Conservation (phyloP, 2,888 invertebrate genomes). For the Mythimna lalbum region DNA sequence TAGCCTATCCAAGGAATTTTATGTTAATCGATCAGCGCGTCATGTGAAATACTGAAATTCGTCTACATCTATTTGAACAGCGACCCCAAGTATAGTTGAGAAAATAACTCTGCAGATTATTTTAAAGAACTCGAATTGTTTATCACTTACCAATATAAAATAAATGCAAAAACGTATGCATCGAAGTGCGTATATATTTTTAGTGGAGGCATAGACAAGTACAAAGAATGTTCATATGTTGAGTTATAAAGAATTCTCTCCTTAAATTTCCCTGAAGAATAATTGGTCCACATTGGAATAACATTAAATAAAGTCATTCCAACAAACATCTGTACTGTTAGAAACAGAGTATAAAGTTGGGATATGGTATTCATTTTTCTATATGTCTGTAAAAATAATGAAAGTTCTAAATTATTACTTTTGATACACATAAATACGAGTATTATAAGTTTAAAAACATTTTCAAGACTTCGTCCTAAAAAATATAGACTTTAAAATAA, state of each 20-base stretch:
- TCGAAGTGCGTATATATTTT: slow-evolving; percentile 33
- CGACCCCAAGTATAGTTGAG: not conserved
- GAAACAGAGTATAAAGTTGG: slow-evolving; percentile 1
- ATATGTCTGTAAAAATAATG: slow-evolving; percentile 27
- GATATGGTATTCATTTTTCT: slow-evolving; percentile 18
- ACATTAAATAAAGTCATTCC: not conserved
- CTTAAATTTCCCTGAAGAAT: slow-evolving; percentile 31
- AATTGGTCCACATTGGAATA: slow-evolving; percentile 44
- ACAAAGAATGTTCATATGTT: slow-evolving; percentile 49
- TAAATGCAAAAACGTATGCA: slow-evolving; percentile 24
- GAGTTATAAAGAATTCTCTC: slow-evolving; percentile 21
- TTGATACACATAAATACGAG: not conserved
- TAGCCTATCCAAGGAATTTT: no score
- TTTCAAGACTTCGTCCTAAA: no score
- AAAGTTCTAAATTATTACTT: not conserved
- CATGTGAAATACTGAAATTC: not conserved
- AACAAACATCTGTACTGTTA: not conserved
- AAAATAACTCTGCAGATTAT: not conserved
- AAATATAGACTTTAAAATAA: not conserved
- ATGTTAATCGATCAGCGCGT: no score
- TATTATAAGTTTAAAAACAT: not conserved
- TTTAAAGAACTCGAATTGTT: not conserved
- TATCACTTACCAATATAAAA: slow-evolving; percentile 46
- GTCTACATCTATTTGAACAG: not conserved
- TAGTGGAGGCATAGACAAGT: slow-evolving; percentile 33